phyloP scores from a whole-genome alignment of 1,140 invertebrate genomes.

The Nasonia giraulti region DNA sequence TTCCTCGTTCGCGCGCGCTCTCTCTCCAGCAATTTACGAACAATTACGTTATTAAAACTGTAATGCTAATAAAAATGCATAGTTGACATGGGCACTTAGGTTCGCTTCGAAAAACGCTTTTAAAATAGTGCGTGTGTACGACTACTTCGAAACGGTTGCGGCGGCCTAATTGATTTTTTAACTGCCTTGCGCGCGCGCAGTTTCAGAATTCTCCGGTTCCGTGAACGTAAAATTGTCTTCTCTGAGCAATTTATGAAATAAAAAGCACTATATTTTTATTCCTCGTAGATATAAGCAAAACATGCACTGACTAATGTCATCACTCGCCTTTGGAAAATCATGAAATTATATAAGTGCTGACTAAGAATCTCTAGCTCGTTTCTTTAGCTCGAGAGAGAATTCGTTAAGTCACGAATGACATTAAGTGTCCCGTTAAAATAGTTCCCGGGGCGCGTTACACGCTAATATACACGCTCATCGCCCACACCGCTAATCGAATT shows the following conservation, averaged over 20 bases:
- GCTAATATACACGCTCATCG: background rate
- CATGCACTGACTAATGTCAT: background rate
- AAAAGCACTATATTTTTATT: background rate
- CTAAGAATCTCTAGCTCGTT: background rate
- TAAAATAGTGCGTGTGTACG: background rate
- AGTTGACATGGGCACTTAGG: slow-evolving; percentile 46
- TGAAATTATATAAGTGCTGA: slow-evolving; percentile 1
- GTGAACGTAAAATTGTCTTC: background rate
- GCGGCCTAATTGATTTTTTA: slow-evolving; percentile 31
- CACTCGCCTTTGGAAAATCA: background rate
- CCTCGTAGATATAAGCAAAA: too few relatives aligned
- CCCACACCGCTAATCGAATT: slow-evolving; percentile 11
- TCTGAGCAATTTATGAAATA: background rate
- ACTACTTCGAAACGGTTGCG: background rate
- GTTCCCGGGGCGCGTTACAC: background rate
- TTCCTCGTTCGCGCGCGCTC: background rate
- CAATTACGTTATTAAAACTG: slow-evolving; percentile 53
- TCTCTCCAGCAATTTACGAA: slow-evolving; percentile 39
- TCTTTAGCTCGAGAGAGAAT: background rate
- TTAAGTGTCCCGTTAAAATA: slow-evolving; percentile 8
- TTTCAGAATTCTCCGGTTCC: background rate
- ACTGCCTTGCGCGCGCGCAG: too few relatives aligned
- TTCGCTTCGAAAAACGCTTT: slow-evolving; percentile 6
- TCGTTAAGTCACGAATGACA: background rate
- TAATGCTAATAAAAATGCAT: slow-evolving; percentile 52